phyloP scores from a whole-genome alignment of 2,888 invertebrate species.

The Nephrotoma guestfalica region DNA sequence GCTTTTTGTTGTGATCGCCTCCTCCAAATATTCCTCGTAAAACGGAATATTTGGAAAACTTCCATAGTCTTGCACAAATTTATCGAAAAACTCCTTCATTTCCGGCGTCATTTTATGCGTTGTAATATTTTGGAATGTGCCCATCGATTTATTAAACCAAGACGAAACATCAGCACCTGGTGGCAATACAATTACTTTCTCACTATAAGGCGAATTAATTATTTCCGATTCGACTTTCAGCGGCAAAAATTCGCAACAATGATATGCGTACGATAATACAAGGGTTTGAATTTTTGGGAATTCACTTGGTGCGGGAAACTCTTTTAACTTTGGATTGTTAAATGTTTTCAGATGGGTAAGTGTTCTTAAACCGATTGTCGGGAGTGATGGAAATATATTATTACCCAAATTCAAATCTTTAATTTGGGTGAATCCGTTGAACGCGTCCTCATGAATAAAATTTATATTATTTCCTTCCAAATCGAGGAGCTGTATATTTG shows the following conservation, averaged over 20 bases:
- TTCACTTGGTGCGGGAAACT: conserved; percentile 73
- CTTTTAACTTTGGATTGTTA: conserved; percentile 74
- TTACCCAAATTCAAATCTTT: conserved; percentile 88
- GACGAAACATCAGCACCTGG: conserved; percentile 50
- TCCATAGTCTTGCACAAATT: neutral
- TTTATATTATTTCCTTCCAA: conserved; percentile 75
- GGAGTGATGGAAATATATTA: conserved; percentile 71
- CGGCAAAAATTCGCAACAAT: conserved; percentile 83
- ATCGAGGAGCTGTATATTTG: conserved; percentile 68
- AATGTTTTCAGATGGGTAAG: conserved; percentile 79
- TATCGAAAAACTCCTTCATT: neutral
- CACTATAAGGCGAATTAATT: conserved; percentile 38
- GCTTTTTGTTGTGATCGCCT: conserved; percentile 28
- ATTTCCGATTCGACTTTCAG: conserved; percentile 36
- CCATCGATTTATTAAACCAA: neutral
- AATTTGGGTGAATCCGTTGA: conserved; percentile 58
- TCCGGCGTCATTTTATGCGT: neutral
- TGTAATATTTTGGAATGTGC: neutral
- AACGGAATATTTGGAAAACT: conserved; percentile 30
- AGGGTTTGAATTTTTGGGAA: conserved; percentile 76
- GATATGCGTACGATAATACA: conserved; percentile 86
- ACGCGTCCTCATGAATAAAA: conserved; percentile 73
- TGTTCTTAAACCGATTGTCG: conserved; percentile 63
- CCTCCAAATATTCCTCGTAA: conserved; percentile 60
- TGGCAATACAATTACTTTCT: conserved; percentile 49